These are phyloP conservation scores for Pitta sordida DNA, from an alignment of 2,113 vertebrate species.

Conservation along the genomic window DNA sequence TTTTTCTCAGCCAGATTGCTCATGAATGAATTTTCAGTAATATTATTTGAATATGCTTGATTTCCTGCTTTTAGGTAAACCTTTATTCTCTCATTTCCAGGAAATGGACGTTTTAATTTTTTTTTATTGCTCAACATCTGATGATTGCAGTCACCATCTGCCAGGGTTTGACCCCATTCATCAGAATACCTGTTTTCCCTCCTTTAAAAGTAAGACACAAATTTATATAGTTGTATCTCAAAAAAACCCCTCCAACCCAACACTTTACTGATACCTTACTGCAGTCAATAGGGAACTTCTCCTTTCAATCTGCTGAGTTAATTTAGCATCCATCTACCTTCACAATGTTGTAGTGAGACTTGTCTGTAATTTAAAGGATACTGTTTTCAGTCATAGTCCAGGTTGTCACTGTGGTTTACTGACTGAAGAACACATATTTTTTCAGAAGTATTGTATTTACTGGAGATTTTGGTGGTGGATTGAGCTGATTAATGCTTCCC, in stretches of 20 bases:
- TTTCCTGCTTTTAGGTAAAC: neutral
- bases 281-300: neutral
- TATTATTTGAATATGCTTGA: neutral
- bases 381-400: neutral
- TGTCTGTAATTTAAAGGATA: neutral
- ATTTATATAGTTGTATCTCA: neutral
- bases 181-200: neutral
- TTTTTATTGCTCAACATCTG: neutral
- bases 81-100: neutral
- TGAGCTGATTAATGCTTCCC: neutral
- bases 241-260: neutral
- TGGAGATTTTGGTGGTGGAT: neutral
- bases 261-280: neutral
- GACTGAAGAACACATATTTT: neutral
- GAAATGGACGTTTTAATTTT: neutral
- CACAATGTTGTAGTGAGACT: neutral
- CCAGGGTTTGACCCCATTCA: neutral
- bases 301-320: neutral
- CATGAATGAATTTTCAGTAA: neutral
- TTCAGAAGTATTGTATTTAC: neutral
- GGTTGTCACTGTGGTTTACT: neutral
- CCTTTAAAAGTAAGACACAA: neutral
- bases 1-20: neutral
- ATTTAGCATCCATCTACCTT: neutral
- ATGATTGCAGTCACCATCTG: neutral